Conservation (phyloP, 2,888 invertebrate genomes). For the Melanargia galathea region DNA sequence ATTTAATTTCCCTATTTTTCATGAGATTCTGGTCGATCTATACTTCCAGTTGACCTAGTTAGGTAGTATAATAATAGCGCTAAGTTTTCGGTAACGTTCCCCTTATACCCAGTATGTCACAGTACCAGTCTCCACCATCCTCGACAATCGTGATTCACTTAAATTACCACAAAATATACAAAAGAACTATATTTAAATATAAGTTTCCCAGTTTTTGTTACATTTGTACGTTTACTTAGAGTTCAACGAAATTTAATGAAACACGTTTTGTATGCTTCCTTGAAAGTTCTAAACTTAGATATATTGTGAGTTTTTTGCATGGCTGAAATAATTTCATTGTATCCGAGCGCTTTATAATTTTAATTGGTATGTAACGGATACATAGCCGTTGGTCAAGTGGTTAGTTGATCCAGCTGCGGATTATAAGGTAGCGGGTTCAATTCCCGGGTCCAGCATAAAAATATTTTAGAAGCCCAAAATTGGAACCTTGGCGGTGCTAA, state of each 20-base stretch:
- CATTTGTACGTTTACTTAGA: constrained; percentile 6
- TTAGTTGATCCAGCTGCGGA: neutral
- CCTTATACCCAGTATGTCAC: no score
- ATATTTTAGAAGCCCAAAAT: no score
- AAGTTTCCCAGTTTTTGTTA: constrained; percentile 4
- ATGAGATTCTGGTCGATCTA: no score
- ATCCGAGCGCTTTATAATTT: constrained; percentile 8
- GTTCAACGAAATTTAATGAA: constrained; percentile 19
- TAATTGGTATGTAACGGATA: constrained; percentile 10
- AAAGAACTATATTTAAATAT: constrained; percentile 16
- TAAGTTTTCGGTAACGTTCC: no score
- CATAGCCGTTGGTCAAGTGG: neutral
- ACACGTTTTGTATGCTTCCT: constrained; percentile 17
- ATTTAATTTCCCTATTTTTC: no score
- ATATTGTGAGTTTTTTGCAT: constrained; percentile 15
- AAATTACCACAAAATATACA: constrained; percentile 7
- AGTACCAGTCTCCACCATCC: neutral
- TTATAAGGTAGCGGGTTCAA: neutral
- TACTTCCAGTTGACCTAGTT: no score
- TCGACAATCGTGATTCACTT: neutral
- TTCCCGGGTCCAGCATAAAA: no score
- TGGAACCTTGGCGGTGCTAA: no score
- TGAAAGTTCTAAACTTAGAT: constrained; percentile 24
- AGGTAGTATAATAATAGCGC: no score
- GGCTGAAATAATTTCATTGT: constrained; percentile 11